Evolutionary conservation across 2,888 invertebrate species (phyloP).

Genomic region (Byasa hedistus): DNA sequence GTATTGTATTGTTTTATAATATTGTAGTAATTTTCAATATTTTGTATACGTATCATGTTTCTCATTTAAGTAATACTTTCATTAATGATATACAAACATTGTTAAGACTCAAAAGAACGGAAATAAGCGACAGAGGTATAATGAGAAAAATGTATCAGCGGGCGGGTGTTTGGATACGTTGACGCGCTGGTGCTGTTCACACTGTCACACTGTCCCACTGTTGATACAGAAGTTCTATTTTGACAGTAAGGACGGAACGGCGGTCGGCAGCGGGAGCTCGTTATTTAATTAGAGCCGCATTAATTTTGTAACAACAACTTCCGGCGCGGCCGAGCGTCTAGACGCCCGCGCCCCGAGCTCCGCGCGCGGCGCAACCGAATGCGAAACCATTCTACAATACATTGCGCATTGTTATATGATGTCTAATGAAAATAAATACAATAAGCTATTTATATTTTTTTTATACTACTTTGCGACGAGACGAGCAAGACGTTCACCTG

Average conservation of each 20-base stretch:
- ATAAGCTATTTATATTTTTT: too few species aligned
- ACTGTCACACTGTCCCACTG: conserved; percentile 38
- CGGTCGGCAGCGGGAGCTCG: conserved; percentile 60
- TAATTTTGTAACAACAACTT: conserved; percentile 72
- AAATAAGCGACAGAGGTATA: neutral
- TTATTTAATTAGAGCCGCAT: conserved; percentile 74
- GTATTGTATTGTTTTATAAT: too few species aligned
- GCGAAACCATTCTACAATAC: conserved; percentile 17
- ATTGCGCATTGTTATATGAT: conserved; percentile 15
- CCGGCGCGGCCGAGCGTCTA: conserved; percentile 39
- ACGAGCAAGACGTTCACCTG: too few species aligned
- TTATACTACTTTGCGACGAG: too few species aligned
- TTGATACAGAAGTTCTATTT: conserved; percentile 61
- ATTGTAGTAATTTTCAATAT: too few species aligned
- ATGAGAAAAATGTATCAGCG: neutral
- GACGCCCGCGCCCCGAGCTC: conserved; percentile 25
- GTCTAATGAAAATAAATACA: neutral
- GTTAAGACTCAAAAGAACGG: neutral
- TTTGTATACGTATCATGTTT: neutral
- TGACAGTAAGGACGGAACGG: conserved; percentile 57
- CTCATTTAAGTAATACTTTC: neutral
- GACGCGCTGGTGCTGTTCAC: conserved; percentile 35
- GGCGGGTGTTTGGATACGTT: neutral
- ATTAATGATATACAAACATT: neutral
- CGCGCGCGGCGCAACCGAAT: conserved; percentile 12